Conservation (phyloP, 2,888 invertebrate genomes). For the Molanna angustata region DNA sequence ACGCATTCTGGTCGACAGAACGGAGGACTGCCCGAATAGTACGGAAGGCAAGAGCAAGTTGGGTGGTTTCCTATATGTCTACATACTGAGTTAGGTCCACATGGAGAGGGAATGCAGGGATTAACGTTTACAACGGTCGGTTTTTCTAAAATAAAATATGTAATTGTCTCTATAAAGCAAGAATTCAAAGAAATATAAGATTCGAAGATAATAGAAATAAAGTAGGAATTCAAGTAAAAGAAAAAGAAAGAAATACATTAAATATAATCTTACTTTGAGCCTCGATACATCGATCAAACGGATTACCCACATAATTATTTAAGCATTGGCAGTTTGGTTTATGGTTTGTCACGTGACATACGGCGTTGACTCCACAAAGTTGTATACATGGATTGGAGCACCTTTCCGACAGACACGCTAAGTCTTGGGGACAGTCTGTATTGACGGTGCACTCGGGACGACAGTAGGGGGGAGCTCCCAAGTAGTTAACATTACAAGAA, state of each 20-base stretch:
- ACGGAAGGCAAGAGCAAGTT: constrained; percentile 58
- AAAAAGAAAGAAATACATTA: background rate
- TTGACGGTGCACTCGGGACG: constrained; percentile 77
- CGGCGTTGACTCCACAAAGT: constrained; percentile 69
- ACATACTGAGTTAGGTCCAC: constrained; percentile 63
- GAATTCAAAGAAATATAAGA: too few relatives aligned
- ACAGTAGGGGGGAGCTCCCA: constrained; percentile 68
- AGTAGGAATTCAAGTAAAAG: too few relatives aligned
- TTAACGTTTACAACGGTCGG: constrained; percentile 40
- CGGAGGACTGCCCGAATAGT: constrained; percentile 61
- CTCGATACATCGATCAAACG: constrained; percentile 60
- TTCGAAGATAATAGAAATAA: too few relatives aligned
- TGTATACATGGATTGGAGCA: constrained; percentile 79
- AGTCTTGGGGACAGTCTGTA: constrained; percentile 71
- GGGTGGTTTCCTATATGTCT: constrained; percentile 51
- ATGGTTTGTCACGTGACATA: constrained; percentile 72
- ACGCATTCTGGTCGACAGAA: constrained; percentile 66
- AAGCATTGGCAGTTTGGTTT: constrained; percentile 68
- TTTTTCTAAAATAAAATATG: constrained; percentile 23
- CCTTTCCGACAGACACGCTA: constrained; percentile 73
- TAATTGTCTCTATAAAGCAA: background rate
- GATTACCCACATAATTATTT: constrained; percentile 66
- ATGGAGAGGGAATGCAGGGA: constrained; percentile 63
- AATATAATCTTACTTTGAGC: constrained; percentile 40
- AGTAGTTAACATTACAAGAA: constrained; percentile 58